phyloP scores from a whole-genome alignment of 2,113 vertebrate species.

The Datnioides undecimradiatus region DNA sequence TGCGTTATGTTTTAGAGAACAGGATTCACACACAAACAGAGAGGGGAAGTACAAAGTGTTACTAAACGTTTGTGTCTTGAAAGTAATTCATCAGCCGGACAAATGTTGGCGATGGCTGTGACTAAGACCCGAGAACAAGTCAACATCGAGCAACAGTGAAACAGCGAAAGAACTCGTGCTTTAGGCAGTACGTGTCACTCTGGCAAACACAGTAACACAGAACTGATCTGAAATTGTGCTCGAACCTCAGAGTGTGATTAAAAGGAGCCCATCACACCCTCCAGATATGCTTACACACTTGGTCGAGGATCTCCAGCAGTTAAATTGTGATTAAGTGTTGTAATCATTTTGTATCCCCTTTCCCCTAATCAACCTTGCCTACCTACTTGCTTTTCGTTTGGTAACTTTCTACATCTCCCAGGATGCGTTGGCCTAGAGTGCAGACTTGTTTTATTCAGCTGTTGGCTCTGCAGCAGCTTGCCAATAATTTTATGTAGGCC shows the following conservation, averaged over 20 bases:
- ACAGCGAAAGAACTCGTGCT: neutral
- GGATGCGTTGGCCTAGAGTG: constrained; percentile 18
- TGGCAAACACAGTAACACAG: neutral
- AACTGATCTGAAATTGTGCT: constrained; percentile 15
- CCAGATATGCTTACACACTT: neutral
- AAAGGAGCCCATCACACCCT: constrained; percentile 15
- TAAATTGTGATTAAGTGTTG: constrained; percentile 38
- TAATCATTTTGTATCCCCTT: constrained; percentile 28
- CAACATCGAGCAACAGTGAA: neutral
- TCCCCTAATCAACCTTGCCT: constrained; percentile 12
- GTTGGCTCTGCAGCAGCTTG: constrained; percentile 27
- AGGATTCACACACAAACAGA: neutral
- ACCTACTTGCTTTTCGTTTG: constrained; percentile 30
- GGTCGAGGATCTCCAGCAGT: constrained; percentile 21
- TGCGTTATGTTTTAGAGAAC: neutral
- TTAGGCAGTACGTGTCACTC: neutral
- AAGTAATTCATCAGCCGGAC: neutral
- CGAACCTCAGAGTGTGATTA: constrained; percentile 31
- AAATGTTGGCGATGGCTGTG: neutral
- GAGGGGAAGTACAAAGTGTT: neutral
- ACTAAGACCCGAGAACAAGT: neutral
- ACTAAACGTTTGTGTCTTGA: neutral
- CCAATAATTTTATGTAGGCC: constrained; percentile 60
- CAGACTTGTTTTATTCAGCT: constrained; percentile 29
- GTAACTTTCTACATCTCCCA: constrained; percentile 51